phyloP scores from a whole-genome alignment of 2,888 invertebrate genomes.

The Oligia latruncula region DNA sequence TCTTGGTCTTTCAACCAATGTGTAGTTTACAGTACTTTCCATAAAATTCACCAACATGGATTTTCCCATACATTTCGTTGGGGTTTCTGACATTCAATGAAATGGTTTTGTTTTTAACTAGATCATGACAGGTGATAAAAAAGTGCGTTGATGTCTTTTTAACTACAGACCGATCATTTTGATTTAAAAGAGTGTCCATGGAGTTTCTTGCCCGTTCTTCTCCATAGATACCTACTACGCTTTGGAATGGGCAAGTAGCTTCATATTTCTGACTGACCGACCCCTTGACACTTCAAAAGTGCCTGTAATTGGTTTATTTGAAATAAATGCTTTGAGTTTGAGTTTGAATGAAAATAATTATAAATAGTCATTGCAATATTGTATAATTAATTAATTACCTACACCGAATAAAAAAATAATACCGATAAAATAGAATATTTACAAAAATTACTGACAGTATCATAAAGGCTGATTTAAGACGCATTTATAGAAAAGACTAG shows the following conservation, averaged over 20 bases:
- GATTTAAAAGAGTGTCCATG: too few relatives aligned
- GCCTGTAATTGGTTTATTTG: too few relatives aligned
- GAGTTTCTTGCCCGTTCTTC: too few relatives aligned
- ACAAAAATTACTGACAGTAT: background rate
- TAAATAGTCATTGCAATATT: background rate
- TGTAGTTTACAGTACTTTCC: background rate
- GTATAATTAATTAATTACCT: too few relatives aligned
- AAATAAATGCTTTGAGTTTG: too few relatives aligned
- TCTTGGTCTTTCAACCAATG: background rate
- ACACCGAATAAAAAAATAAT: background rate
- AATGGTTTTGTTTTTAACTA: background rate
- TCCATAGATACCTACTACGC: too few relatives aligned
- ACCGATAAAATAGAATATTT: background rate
- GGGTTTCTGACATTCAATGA: background rate
- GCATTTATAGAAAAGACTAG: background rate
- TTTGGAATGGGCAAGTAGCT: too few relatives aligned
- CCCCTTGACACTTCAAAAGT: too few relatives aligned
- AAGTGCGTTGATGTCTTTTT: slow-evolving; percentile 42
- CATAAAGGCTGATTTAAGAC: background rate
- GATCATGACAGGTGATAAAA: too few relatives aligned
- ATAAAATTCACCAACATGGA: background rate
- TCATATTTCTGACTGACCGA: too few relatives aligned
- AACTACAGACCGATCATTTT: background rate
- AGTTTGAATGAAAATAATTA: too few relatives aligned
- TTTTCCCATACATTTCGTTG: background rate